Base-by-base conservation (phyloP, 1,140 invertebrate genomes). In the Pogonomyrmex californicus region DNA sequence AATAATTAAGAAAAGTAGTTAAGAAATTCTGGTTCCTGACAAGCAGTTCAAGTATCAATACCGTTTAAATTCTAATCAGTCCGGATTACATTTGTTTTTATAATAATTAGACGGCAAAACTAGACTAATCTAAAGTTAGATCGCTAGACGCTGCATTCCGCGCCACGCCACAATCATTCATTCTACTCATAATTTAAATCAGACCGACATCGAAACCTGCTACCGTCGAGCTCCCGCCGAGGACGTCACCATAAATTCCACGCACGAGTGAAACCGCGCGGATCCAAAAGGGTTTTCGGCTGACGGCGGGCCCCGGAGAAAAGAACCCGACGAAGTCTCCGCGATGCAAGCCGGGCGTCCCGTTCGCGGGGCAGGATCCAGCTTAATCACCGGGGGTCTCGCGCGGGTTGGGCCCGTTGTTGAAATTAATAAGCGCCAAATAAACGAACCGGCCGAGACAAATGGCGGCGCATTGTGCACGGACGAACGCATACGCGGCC, bases 341-440 rank as follows among this genome's bases (percentile, higher is more conserved):
- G 33, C 85, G 77, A 65, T 44, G 47, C 36, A 44, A n/a, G 30
- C 14, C 51, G 47, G 41, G 63, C 54, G 68, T 14, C 41, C 17
- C 36, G 51, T 83, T 49, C 38, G 73, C 71, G 56, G 38, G 63
- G 9, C 23, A 9, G 33, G 12, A 51, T 56, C 86, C 23, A 23
- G 76, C 60, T 91, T 91, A 76, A 91, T 91, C 90, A 91, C 51
- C 63, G 56, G 14, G 36, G 65, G 54, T 89, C 70, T 87, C 68
- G 81, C 90, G 51, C 89, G 63, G 83, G 77, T 54, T 51, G 66
- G 73, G 62, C 66, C 58, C 77, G 85, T 91, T 91, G 90, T 91
- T 91, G 90, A 91, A 91, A 91, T 91, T 91, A 91, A 91, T 91
- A 91, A 91, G 90, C 90, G 77, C 86, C 90, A 87, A 91, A 91